phyloP scores from a whole-genome alignment of 2,113 vertebrate genomes.

The Perognathus longimembris region DNA sequence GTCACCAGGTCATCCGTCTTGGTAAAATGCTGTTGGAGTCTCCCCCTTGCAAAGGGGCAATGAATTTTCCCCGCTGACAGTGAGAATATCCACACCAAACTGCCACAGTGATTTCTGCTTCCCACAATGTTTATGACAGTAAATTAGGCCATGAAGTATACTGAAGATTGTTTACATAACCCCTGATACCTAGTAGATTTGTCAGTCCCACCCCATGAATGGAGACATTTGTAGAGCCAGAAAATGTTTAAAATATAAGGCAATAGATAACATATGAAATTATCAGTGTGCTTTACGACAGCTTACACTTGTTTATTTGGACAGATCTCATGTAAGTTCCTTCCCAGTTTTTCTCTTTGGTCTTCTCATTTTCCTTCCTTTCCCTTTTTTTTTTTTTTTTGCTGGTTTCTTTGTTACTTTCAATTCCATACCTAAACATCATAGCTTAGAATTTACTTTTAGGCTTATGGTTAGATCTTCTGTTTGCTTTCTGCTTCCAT shows the following conservation, averaged over 20 bases:
- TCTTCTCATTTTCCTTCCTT: not conserved
- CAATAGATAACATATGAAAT: conserved; percentile 64
- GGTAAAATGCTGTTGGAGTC: conserved; percentile 73
- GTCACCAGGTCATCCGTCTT: conserved; percentile 83
- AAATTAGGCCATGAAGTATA: conserved; percentile 69
- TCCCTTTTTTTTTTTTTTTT: not conserved
- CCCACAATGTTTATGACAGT: conserved; percentile 79
- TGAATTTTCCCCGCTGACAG: conserved; percentile 80
- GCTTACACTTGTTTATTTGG: conserved; percentile 32
- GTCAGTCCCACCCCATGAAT: conserved; percentile 64
- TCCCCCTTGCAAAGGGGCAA: conserved; percentile 62
- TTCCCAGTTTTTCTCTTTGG: not conserved
- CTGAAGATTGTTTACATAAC: conserved; percentile 79
- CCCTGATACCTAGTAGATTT: conserved; percentile 74
- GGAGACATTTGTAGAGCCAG: conserved; percentile 59
- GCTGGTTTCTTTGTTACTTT: not conserved
- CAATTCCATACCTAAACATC: not conserved
- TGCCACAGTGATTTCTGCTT: conserved; percentile 68
- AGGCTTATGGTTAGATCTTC: not conserved
- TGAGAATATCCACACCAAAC: conserved; percentile 78
- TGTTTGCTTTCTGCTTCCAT: not conserved
- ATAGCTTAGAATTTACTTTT: not conserved
- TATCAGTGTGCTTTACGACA: conserved; percentile 21
- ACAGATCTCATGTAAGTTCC: not conserved
- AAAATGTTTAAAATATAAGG: conserved; percentile 62